Percentiles rank a stretch among this genome's conserved stretches.
These are phyloP conservation scores for Petaurus breviceps DNA, from an alignment of 2,113 vertebrate species.

Conservation along the genomic window DNA sequence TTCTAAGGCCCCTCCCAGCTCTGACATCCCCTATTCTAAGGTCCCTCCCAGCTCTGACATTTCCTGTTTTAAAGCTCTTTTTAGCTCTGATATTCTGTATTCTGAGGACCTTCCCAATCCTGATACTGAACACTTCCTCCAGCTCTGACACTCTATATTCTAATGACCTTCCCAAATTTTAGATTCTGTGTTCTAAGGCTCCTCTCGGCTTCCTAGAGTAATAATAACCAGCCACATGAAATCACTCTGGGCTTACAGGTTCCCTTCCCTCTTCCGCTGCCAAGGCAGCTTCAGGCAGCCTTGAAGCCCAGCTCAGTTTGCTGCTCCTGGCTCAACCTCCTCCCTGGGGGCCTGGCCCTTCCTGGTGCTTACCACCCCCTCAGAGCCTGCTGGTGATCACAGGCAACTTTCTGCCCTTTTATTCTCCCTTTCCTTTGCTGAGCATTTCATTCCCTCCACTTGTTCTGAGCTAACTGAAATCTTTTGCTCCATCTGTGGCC, in stretches of 20 bases:
- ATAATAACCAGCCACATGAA: slow-evolving; percentile 21
- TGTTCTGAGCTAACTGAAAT: neutral
- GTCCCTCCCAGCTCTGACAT: neutral
- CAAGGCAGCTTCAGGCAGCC: slow-evolving; percentile 20
- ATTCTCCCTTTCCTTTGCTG: neutral
- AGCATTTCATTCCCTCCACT: neutral
- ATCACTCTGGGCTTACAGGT: neutral
- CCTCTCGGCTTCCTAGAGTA: neutral
- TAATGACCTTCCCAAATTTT: too few species aligned
- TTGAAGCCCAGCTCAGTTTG: neutral
- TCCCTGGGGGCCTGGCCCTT: too few species aligned
- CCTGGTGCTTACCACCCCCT: neutral
- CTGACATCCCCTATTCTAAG: too few species aligned
- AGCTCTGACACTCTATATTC: too few species aligned
- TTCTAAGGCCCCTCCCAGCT: too few species aligned
- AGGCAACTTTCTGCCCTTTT: neutral
- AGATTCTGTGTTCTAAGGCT: neutral
- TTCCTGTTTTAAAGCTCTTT: neutral
- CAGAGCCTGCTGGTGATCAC: too few species aligned
- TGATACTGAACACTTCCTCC: too few species aligned
- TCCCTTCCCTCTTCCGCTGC: neutral
- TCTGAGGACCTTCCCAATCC: too few species aligned
- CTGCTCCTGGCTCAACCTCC: neutral
- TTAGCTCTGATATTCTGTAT: too few species aligned
- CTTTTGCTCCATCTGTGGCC: neutral